phyloP scores from a whole-genome alignment of 2,113 vertebrate genomes.

The Labeo catla region DNA sequence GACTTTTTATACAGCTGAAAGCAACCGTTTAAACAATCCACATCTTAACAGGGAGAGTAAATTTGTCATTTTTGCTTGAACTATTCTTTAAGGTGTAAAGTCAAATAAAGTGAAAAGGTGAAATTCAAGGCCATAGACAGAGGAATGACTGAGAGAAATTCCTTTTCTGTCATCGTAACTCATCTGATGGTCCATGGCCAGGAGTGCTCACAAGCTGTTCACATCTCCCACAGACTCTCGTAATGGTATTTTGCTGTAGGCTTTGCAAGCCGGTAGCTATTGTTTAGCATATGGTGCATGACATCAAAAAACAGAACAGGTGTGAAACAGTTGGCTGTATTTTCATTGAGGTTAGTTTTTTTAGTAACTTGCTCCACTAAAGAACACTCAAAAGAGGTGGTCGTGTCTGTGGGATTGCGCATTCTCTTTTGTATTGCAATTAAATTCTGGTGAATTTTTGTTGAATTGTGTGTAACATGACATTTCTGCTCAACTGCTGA shows the following conservation, averaged over 20 bases:
- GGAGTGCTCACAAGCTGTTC: neutral
- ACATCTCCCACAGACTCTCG: neutral
- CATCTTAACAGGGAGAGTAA: too few relatives aligned
- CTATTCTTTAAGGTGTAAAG: too few relatives aligned
- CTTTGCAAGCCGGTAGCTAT: neutral
- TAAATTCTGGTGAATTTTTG: neutral
- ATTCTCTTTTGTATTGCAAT: neutral
- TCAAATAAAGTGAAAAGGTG: neutral
- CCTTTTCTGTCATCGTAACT: neutral
- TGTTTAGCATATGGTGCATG: neutral
- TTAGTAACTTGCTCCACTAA: neutral
- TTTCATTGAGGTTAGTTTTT: neutral
- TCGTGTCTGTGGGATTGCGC: neutral
- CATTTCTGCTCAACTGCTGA: neutral
- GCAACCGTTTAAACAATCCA: too few relatives aligned
- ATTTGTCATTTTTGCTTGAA: too few relatives aligned
- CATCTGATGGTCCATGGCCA: neutral
- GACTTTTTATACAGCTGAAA: too few relatives aligned
- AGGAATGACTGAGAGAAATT: neutral
- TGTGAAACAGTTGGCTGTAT: neutral
- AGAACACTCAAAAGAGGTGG: neutral
- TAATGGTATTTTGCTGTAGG: neutral
- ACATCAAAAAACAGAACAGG: neutral
- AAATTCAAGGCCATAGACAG: neutral
- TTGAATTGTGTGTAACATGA: neutral